Evolutionary conservation across 2,888 invertebrate species (phyloP).

Genomic region (Pardosa pseudoannulata): DNA sequence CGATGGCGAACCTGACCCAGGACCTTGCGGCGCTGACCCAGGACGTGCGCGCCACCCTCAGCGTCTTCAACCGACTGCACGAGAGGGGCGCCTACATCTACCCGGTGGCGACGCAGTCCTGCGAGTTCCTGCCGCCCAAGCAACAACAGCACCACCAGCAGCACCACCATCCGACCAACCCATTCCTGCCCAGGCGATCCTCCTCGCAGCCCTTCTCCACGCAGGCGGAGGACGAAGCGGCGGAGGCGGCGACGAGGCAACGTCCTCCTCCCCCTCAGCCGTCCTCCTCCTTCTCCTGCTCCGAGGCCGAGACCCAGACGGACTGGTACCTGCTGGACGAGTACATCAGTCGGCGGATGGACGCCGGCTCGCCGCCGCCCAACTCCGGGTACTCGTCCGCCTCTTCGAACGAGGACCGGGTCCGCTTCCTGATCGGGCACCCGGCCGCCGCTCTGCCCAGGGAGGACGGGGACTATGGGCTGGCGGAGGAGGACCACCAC

Average conservation of each 20-base stretch:
- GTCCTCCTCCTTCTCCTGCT: too few relatives aligned
- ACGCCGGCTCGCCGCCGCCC: slow-evolving; percentile 69
- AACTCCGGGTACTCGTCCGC: slow-evolving; percentile 72
- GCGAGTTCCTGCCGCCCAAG: slow-evolving; percentile 60
- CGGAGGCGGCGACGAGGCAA: not conserved
- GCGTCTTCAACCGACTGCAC: slow-evolving; percentile 62
- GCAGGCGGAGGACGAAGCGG: not conserved
- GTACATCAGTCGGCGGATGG: slow-evolving; percentile 44
- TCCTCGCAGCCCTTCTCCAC: slow-evolving; percentile 63
- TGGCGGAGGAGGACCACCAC: slow-evolving; percentile 72
- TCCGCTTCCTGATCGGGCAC: slow-evolving; percentile 69
- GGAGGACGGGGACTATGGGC: slow-evolving; percentile 59
- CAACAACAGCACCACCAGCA: too few relatives aligned
- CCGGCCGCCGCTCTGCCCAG: slow-evolving; percentile 1
- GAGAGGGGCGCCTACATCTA: slow-evolving; percentile 19
- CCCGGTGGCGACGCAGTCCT: slow-evolving; percentile 61
- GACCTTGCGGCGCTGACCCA: slow-evolving; percentile 90
- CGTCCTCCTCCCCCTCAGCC: too few relatives aligned
- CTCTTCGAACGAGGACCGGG: slow-evolving; percentile 71
- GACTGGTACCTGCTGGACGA: slow-evolving; percentile 73
- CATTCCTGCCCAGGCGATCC: slow-evolving; percentile 51
- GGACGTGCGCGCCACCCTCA: slow-evolving; percentile 81
- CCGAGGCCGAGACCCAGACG: slow-evolving; percentile 73
- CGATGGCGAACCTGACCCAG: slow-evolving; percentile 88
- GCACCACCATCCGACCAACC: slow-evolving; percentile 30